Evolutionary conservation across 2,888 invertebrate genomes (phyloP).

Genomic region (Parnassius orleans): DNA sequence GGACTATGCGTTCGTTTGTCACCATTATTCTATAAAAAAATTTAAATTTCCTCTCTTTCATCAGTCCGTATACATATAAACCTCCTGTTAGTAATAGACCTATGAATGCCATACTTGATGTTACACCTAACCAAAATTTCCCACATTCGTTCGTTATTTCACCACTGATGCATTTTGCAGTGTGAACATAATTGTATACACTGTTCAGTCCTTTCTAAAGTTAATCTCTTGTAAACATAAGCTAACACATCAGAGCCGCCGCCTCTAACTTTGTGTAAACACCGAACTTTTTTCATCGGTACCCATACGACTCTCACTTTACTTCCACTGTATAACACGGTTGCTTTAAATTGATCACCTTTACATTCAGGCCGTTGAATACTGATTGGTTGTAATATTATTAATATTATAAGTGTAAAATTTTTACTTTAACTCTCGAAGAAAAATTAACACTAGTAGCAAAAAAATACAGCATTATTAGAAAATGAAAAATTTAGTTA

Average conservation of each 20-base stretch:
- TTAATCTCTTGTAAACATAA: slow-evolving; percentile 34
- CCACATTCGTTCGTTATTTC: too few relatives aligned
- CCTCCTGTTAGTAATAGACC: too few relatives aligned
- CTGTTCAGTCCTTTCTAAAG: slow-evolving; percentile 17
- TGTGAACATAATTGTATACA: slow-evolving; percentile 23
- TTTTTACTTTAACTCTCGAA: too few relatives aligned
- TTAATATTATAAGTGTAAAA: background rate
- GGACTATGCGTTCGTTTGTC: too few relatives aligned
- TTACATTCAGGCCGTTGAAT: background rate
- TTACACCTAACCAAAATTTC: too few relatives aligned
- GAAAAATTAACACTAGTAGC: too few relatives aligned
- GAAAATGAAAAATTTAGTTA: too few relatives aligned
- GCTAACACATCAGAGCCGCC: slow-evolving; percentile 28
- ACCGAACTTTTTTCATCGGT: slow-evolving; percentile 30
- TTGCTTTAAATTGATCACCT: slow-evolving; percentile 21
- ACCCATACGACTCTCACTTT: slow-evolving; percentile 19
- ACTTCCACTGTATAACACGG: slow-evolving; percentile 25
- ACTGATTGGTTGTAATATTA: background rate
- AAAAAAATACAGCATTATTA: too few relatives aligned
- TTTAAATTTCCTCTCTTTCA: too few relatives aligned
- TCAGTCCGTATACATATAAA: too few relatives aligned
- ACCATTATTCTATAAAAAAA: too few relatives aligned
- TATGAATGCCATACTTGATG: too few relatives aligned
- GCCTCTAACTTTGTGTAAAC: slow-evolving; percentile 34
- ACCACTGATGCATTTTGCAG: slow-evolving; percentile 6